Evolutionary conservation across 2,113 vertebrate species (phyloP), one percentile per base, ranked within the genome.

Genomic region (Hypocryptadius cinnamomeus): DNA sequence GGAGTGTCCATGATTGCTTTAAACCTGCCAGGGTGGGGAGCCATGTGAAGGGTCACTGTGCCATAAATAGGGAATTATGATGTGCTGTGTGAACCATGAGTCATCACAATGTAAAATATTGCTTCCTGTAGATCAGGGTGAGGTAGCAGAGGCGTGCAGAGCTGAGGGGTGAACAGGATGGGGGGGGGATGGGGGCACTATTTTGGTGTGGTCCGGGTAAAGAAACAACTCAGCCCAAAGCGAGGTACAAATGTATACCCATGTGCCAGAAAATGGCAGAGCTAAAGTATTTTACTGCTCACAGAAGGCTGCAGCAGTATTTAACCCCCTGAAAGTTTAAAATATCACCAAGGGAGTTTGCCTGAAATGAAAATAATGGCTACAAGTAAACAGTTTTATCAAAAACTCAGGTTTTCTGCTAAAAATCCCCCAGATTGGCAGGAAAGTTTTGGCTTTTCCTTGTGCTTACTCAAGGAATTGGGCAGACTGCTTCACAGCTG

Each of bases 241-340:
- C 0, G 1, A 39, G 17, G 50, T 10, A 22, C 8, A 1, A 11
- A 37, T 3, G 6, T 22, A 0, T 23, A 4, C 39, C 65, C 15
- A 0, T 18, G n/a, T 30, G 22, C 44, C 47, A 53, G 77, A 47
- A 63, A 57, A 57, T 18, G 37, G 57, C 31, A 48, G 24, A 83
- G 28, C 4, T 30, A 1, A 54, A 23, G 35, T 30, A 1, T 9
- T 64, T 35, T 30, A 4, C 1, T 57, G 17, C 8, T 39, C 27
- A 15, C 16, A 39, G 28, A 48, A 63, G 44, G 25, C 28, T 77
- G 28, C 11, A 9, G 7, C 24, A 40, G 39, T 27, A 2, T 50
- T 61, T 47, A 40, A 54, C 53, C 14, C 19, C 2, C 24, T 59
- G 53, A 59, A 65, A 61, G n/a, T 13, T 5, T 21, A 37, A 79